Percentiles rank a stretch among this genome's conserved stretches.
Evolutionary conservation across 1,140 invertebrate genomes (phyloP).

Genomic region (Lineus longissimus): DNA sequence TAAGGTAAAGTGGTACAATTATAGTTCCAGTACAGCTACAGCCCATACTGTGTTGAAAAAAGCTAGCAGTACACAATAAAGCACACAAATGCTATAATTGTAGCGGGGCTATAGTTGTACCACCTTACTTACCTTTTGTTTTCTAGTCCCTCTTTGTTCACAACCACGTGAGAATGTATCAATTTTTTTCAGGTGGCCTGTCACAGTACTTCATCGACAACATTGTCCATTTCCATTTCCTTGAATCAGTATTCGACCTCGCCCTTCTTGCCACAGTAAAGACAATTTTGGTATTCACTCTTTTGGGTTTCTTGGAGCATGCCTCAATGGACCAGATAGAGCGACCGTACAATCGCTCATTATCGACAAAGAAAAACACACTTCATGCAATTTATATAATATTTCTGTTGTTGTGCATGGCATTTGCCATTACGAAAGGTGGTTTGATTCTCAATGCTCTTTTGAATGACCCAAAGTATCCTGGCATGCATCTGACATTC

Average conservation of each 20-base stretch:
- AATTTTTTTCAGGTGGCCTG: slow-evolving; percentile 36
- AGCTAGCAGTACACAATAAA: not conserved
- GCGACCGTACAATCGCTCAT: slow-evolving; percentile 18
- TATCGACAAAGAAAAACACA: slow-evolving; percentile 14
- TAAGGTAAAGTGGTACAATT: too few species aligned
- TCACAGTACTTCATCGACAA: slow-evolving; percentile 44
- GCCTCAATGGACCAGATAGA: slow-evolving; percentile 27
- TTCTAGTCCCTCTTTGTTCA: too few species aligned
- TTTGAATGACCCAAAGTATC: slow-evolving; percentile 29
- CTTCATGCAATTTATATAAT: slow-evolving; percentile 22
- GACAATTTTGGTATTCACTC: slow-evolving; percentile 21
- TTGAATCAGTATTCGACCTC: slow-evolving; percentile 45
- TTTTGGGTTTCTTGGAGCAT: slow-evolving; percentile 30
- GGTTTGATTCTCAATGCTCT: slow-evolving; percentile 34
- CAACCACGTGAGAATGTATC: slow-evolving; percentile 6
- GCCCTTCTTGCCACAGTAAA: slow-evolving; percentile 34
- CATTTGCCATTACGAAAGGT: slow-evolving; percentile 32
- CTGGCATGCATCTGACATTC: slow-evolving; percentile 41
- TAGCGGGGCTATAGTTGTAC: too few species aligned
- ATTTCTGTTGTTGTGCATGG: slow-evolving; percentile 23
- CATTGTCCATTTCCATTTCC: slow-evolving; percentile 36
- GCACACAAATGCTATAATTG: too few species aligned
- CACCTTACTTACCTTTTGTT: too few species aligned
- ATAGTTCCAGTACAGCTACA: too few species aligned
- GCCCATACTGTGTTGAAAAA: not conserved